Evolutionary conservation across 2,797 vertebrate species (phyloP).

Genomic region (Schizopygopsis malacanthus): DNA sequence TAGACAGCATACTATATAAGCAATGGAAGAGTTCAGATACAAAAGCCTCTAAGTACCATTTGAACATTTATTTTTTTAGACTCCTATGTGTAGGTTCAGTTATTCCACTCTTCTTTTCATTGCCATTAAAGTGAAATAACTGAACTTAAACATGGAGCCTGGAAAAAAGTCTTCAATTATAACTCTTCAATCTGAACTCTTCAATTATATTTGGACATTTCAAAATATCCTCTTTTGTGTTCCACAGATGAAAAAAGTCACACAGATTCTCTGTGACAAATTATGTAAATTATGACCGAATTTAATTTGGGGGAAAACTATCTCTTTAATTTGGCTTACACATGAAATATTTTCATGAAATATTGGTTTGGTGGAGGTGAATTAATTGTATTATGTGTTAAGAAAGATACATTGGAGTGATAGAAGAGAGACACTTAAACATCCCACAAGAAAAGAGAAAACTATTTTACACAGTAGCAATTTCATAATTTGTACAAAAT

Average conservation of each 20-base stretch:
- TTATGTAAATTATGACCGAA: neutral
- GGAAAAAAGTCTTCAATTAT: neutral
- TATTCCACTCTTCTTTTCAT: neutral
- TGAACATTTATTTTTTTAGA: neutral
- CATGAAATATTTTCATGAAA: neutral
- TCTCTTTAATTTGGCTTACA: neutral
- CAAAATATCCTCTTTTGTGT: neutral
- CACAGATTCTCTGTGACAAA: neutral
- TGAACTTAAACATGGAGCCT: neutral
- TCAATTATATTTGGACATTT: neutral
- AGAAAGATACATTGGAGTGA: neutral
- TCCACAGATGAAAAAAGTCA: neutral
- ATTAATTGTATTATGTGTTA: neutral
- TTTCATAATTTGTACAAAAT: neutral
- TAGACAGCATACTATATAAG: neutral
- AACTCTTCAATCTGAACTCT: neutral
- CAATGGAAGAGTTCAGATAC: neutral
- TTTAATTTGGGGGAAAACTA: neutral
- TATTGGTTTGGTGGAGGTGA: neutral
- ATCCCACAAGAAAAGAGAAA: neutral
- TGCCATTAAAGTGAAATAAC: neutral
- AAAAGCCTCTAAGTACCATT: neutral
- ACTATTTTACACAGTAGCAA: neutral
- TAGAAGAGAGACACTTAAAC: neutral
- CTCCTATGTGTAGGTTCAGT: neutral